phyloP scores from a whole-genome alignment of 1,140 invertebrate species.

The Heliconius hermathena region DNA sequence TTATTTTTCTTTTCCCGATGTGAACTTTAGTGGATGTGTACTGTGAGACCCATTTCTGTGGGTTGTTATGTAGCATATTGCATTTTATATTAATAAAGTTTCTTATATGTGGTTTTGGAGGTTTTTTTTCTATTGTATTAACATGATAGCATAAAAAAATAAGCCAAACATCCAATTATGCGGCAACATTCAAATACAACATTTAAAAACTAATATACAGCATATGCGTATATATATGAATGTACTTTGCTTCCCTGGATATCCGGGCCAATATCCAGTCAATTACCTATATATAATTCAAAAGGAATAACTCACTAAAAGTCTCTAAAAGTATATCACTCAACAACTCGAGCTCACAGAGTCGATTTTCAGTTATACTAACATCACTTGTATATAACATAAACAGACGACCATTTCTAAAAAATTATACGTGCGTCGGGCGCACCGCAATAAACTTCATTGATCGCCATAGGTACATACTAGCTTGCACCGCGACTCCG shows the following conservation, averaged over 20 bases:
- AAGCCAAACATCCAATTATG: neutral
- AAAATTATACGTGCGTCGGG: neutral
- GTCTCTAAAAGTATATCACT: neutral
- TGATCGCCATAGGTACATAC: neutral
- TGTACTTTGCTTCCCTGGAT: neutral
- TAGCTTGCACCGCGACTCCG: neutral
- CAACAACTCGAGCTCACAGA: neutral
- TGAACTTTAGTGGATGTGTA: constrained; percentile 51
- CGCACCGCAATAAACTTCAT: neutral
- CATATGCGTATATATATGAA: neutral
- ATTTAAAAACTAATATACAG: neutral
- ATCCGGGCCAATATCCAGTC: neutral
- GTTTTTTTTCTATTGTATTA: constrained; percentile 21
- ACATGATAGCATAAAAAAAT: neutral
- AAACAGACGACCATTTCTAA: neutral
- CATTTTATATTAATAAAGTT: constrained; percentile 79
- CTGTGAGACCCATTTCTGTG: constrained; percentile 42
- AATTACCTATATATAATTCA: neutral
- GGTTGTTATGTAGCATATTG: constrained; percentile 62
- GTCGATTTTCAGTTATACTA: neutral
- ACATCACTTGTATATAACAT: neutral
- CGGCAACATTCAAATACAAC: neutral
- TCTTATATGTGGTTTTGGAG: constrained; percentile 71
- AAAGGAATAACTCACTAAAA: neutral
- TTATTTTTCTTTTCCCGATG: constrained; percentile 49